These are phyloP conservation scores for Zhengitettix transpicula DNA, from an alignment of 2,888 invertebrate genomes.

Conservation along the genomic window DNA sequence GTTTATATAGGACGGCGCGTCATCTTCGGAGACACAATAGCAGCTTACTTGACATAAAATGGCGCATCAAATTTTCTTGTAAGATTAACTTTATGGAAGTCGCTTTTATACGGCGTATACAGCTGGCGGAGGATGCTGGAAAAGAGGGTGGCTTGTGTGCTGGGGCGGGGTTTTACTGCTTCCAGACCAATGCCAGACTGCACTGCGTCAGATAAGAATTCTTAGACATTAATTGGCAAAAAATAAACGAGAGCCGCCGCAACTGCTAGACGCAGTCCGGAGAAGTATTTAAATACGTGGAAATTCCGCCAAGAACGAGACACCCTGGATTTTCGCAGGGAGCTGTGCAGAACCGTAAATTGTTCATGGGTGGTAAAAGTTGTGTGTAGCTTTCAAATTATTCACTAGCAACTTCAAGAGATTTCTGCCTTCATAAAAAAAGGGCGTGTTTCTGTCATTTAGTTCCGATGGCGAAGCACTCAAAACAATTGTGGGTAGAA, in stretches of 20 bases:
- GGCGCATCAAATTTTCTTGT: conserved; percentile 13
- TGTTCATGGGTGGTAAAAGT: too few relatives aligned
- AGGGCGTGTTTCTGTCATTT: too few relatives aligned
- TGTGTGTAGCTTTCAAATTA: too few relatives aligned
- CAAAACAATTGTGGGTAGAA: too few relatives aligned
- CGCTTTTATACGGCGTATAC: conserved; percentile 5
- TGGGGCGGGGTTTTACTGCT: not conserved
- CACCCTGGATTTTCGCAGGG: too few relatives aligned
- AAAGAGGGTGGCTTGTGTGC: not conserved
- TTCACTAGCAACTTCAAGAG: too few relatives aligned
- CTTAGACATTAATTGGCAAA: conserved; percentile 1
- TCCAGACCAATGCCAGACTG: conserved; percentile 1
- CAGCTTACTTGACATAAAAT: conserved; percentile 13
- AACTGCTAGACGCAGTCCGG: too few relatives aligned
- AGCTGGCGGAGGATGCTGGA: not conserved
- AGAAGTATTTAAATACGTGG: too few relatives aligned
- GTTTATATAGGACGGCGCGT: conserved; percentile 5
- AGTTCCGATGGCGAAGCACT: too few relatives aligned
- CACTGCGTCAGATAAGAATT: not conserved
- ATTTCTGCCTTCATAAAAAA: too few relatives aligned
- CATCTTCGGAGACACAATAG: conserved; percentile 10
- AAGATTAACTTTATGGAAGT: conserved; percentile 12
- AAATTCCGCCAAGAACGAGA: too few relatives aligned
- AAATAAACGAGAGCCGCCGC: not conserved
- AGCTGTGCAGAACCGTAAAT: too few relatives aligned